These are phyloP conservation scores for Monochamus alternatus DNA, from an alignment of 2,888 invertebrate species.

Conservation along the genomic window DNA sequence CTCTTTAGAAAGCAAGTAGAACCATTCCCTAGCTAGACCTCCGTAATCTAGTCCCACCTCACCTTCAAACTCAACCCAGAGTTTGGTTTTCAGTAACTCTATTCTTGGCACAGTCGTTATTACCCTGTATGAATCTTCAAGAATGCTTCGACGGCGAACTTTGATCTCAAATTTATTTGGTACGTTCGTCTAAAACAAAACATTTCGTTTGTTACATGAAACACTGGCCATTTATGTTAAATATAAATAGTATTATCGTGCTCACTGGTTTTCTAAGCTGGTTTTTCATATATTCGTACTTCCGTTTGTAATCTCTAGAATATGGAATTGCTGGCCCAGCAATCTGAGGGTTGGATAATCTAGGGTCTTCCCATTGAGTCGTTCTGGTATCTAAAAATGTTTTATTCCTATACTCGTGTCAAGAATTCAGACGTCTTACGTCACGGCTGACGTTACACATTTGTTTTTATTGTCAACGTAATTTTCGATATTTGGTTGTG, in stretches of 20 bases:
- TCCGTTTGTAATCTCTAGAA: conserved; percentile 98
- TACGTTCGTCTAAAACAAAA: conserved; percentile 85
- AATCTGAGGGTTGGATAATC: conserved; percentile 95
- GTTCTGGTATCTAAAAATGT: conserved; percentile 86
- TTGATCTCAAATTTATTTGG: conserved; percentile 99
- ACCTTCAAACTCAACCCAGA: conserved; percentile 99
- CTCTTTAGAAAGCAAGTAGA: conserved; percentile 98
- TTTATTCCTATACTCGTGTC: neutral
- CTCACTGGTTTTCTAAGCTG: conserved; percentile 95
- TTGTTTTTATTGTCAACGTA: too few relatives aligned
- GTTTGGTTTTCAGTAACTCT: conserved; percentile 95
- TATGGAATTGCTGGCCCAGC: conserved; percentile 99
- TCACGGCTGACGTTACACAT: too few relatives aligned
- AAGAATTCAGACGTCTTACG: too few relatives aligned
- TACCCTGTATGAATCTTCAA: conserved; percentile 97
- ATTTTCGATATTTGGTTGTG: too few relatives aligned
- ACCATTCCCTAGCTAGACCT: conserved; percentile 97
- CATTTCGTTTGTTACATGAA: neutral
- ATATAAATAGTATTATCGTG: neutral
- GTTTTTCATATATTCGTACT: conserved; percentile 98
- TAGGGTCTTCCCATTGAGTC: conserved; percentile 99
- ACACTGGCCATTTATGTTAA: too few relatives aligned
- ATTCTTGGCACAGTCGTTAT: conserved; percentile 93
- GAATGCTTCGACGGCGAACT: conserved; percentile 89
- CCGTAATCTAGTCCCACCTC: conserved; percentile 98